Evolutionary conservation across 2,888 invertebrate genomes (phyloP).

Genomic region (Bruchidius siliquastri): DNA sequence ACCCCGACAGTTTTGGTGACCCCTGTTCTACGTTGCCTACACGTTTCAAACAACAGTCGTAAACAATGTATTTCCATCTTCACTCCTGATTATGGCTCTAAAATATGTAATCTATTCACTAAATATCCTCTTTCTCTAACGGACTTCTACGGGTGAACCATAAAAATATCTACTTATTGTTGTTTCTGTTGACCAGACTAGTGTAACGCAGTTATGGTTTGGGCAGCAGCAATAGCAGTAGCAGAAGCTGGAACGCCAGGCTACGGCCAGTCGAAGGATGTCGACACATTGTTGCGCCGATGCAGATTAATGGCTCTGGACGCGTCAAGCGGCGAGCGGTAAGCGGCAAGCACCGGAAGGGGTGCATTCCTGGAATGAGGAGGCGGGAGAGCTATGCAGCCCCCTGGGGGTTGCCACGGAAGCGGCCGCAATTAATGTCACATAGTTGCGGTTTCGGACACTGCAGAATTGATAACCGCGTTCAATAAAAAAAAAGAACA

Average conservation of each 20-base stretch:
- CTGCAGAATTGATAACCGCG: background rate
- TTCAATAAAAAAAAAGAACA: background rate
- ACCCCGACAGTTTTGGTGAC: no score
- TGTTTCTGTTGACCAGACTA: background rate
- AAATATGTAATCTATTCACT: no score
- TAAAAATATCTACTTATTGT: background rate
- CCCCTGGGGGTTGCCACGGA: background rate
- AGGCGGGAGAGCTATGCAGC: background rate
- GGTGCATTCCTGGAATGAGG: background rate
- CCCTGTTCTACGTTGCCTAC: no score
- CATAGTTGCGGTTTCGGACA: background rate
- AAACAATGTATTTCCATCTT: no score
- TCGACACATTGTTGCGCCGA: constrained; percentile 42
- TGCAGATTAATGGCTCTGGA: constrained; percentile 33
- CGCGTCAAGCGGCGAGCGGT: background rate
- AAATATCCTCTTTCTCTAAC: no score
- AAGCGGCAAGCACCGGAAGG: background rate
- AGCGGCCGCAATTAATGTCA: background rate
- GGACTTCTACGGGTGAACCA: no score
- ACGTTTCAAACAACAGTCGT: no score
- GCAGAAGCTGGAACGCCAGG: background rate
- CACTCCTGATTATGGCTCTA: no score
- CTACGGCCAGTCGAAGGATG: constrained; percentile 18
- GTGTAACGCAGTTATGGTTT: background rate
- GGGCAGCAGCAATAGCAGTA: background rate